Conservation (phyloP, 2,888 invertebrate genomes). For the Operophtera brumata region DNA sequence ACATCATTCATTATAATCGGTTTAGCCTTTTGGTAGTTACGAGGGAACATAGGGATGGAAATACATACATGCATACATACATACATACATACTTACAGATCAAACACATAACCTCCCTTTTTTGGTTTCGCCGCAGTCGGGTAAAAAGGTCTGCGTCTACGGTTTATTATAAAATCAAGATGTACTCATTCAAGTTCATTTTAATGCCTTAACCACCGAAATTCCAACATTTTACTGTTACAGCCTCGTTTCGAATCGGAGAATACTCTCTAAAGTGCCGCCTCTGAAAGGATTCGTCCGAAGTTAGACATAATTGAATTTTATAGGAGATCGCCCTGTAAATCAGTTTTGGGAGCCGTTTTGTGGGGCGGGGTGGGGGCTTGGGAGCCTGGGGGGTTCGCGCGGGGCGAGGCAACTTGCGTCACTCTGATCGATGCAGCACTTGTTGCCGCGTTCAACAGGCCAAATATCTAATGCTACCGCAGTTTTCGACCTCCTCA, state of each 20-base stretch:
- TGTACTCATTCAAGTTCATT: not conserved
- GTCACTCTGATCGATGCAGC: slow-evolving; percentile 75
- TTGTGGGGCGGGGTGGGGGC: slow-evolving; percentile 36
- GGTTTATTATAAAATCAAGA: not conserved
- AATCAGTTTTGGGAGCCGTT: slow-evolving; percentile 53
- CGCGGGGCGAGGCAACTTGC: slow-evolving; percentile 48
- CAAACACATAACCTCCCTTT: no score
- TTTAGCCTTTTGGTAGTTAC: no score
- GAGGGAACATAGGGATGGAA: no score
- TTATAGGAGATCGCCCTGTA: slow-evolving; percentile 48
- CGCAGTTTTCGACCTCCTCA: slow-evolving; percentile 36
- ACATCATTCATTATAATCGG: no score
- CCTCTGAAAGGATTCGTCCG: slow-evolving; percentile 28
- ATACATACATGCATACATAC: no score
- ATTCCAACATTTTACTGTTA: slow-evolving; percentile 8
- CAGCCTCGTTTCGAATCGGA: slow-evolving; percentile 14
- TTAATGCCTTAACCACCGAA: not conserved
- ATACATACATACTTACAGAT: no score
- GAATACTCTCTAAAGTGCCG: slow-evolving; percentile 22
- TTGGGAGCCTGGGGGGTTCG: slow-evolving; percentile 23
- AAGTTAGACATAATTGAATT: slow-evolving; percentile 37
- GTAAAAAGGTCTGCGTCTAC: not conserved
- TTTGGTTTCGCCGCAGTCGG: no score
- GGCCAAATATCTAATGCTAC: slow-evolving; percentile 53
- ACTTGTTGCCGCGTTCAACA: slow-evolving; percentile 77